These are phyloP conservation scores for Siniperca knerii DNA, from an alignment of 2,113 vertebrate species.

Conservation along the genomic window DNA sequence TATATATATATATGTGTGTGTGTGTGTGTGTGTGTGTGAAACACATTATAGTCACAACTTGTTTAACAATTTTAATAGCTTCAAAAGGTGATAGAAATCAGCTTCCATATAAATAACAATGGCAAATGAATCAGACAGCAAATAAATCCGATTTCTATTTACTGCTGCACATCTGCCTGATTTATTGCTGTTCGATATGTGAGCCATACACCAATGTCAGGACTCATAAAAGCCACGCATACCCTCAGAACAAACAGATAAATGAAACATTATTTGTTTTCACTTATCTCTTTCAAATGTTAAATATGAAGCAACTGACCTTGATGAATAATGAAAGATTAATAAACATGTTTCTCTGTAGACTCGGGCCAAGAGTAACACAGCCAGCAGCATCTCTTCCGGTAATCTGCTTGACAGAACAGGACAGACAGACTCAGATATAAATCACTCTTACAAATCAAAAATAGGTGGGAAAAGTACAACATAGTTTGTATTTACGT, in stretches of 20 bases:
- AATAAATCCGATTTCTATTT: constrained; percentile 59
- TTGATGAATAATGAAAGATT: constrained; percentile 63
- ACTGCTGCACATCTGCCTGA: constrained; percentile 1
- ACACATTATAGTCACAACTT: not conserved
- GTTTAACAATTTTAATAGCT: constrained; percentile 11
- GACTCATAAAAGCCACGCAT: constrained; percentile 46
- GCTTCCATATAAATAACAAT: not conserved
- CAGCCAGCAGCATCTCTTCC: constrained; percentile 12
- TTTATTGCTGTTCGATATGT: constrained; percentile 50
- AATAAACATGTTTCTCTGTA: constrained; percentile 52
- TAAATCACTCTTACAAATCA: constrained; percentile 28
- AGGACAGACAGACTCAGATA: constrained; percentile 9
- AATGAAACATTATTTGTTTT: constrained; percentile 65
- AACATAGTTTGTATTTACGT: constrained; percentile 1
- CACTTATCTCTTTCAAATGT: constrained; percentile 54
- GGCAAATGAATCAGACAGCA: constrained; percentile 47
- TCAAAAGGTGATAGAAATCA: constrained; percentile 22
- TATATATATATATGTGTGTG: too few relatives aligned
- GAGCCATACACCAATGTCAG: constrained; percentile 43
- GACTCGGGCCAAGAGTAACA: constrained; percentile 40
- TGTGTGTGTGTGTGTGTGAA: too few relatives aligned
- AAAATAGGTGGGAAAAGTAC: not conserved
- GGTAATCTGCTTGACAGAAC: constrained; percentile 34
- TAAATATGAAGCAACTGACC: constrained; percentile 51
- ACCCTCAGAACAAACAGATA: constrained; percentile 48